Evolutionary conservation across 2,797 vertebrate species (phyloP), one percentile per base, ranked within the genome.

Genomic region (Galago senegalensis): DNA sequence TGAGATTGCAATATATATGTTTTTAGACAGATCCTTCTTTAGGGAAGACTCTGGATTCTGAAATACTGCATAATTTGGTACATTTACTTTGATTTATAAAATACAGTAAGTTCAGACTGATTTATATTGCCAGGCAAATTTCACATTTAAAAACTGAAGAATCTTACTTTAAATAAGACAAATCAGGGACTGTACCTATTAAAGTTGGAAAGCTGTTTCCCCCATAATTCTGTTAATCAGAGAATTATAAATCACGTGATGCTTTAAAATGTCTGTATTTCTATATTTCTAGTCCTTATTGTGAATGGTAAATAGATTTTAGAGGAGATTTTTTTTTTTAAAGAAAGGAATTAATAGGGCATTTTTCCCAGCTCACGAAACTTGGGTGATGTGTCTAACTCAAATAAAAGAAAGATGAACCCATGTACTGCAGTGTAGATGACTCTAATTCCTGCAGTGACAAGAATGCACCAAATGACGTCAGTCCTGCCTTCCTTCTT

Each of bases 1-100:
- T 25, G n/a, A 75, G 83, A 43, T 82, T 77, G 37, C 1, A 79
- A 56, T 69, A 75, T 73, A 67, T 16, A 25, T 80, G 40, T 84
- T 18, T 69, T 87, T 4, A 23, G 16, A 81, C 20, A 40, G 29
- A 69, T 34, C 12, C 5, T 56, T 0, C 9, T 63, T 49, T 31
- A 86, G 7, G 1, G 8, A 86, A 5, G 46, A n/a, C 34, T 81
- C 9, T 43, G 34, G 40, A 73, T 69, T 75, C 29, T 76, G n/a
- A 87, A 79, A 37, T 87, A 9, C 37, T 58, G 37, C 3, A 46
- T 70, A 34, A 87, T 65, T 90, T 72, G 90, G 58, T 56, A 43
- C 2, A 40, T 27, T 89, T 89, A 63, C 25, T 79, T 77, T 82
- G 12, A 76, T 72, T 76, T 92, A 40, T 89, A 73, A 89, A 72